phyloP scores from a whole-genome alignment of 92 coral and sea anemone species.

The Siderastrea siderea region DNA sequence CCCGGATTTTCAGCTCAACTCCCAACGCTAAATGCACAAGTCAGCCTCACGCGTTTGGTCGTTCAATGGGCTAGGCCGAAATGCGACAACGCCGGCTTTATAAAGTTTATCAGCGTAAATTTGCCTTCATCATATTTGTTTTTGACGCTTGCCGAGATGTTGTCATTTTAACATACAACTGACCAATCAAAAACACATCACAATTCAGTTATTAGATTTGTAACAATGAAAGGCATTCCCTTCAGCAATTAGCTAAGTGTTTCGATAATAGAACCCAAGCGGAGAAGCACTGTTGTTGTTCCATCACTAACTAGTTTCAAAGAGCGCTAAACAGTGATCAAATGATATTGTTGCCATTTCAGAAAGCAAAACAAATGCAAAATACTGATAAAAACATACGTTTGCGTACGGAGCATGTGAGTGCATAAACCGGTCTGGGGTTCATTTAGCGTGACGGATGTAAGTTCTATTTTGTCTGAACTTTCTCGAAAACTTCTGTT shows the following conservation, averaged over 20 bases:
- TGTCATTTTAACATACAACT: constrained; percentile 16
- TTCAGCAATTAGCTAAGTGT: not conserved
- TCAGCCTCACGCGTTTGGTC: not conserved
- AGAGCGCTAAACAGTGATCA: too few species aligned
- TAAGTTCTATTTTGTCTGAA: not conserved
- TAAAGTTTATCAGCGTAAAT: not conserved
- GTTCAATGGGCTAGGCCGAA: constrained; percentile 15
- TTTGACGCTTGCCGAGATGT: constrained; percentile 21
- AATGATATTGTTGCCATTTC: not conserved
- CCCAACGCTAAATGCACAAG: not conserved
- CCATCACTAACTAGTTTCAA: not conserved
- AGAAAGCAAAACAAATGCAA: not conserved
- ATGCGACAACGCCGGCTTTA: not conserved
- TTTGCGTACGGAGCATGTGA: not conserved
- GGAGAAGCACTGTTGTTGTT: constrained; percentile 4
- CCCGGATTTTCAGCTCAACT: not conserved
- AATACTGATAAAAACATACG: not conserved
- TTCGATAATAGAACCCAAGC: constrained; percentile 17
- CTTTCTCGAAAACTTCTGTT: constrained; percentile 16
- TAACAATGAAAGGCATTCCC: constrained; percentile 28
- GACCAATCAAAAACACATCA: constrained; percentile 35
- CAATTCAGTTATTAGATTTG: not conserved
- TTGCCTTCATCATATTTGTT: not conserved
- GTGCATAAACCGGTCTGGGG: not conserved
- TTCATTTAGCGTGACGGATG: constrained; percentile 19